Evolutionary conservation across 2,888 invertebrate species (phyloP), one percentile per base, ranked within the genome.

Genomic region (Ichneumoninae sp.): DNA sequence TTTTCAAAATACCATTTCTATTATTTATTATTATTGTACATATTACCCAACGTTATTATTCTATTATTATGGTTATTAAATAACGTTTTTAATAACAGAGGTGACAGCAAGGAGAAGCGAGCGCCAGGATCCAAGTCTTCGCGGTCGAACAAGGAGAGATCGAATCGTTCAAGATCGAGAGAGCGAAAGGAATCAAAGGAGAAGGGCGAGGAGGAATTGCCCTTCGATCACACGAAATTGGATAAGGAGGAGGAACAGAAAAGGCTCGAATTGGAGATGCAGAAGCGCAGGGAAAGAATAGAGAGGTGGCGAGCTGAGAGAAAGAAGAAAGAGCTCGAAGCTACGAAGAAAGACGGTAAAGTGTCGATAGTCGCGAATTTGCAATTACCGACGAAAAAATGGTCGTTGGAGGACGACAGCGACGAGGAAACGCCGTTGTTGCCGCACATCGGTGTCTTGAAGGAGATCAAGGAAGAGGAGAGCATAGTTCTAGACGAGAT

Each of bases 221-320:
- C 96, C 40, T 97, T 97, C 94, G 96, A 97, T 90, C 96, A 96
- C 33, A 96, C 96, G 6, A 96, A 96, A 92, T 95, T 96, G 85
- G 97, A 97, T 91, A 97, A 97, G 95, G 98, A 98, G 94, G 98
- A 97, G 92, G 98, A 98, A 91, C 98, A 98, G 91, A 97, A 96
- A 88, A 96, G 97, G 40, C 94, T 99, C 40, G 99, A 99, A 93
- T 94, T 97, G 22, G 99, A 99, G 94, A 99, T 99, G 99, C 98
- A 98, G 91, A 98, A 98, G 93, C 95, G 99, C 4, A 95, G 99
- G 1, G 99, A 99, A 89, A 96, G 99, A 74, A 99, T 99, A 86
- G 99, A 99, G 94, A 96, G 98, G 75, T 99, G 99, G 99, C 95
- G 99, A 66, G 98, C 98, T 0, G 98, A 99, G 90, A 95, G 98